A percentile compares a stretch with the other conserved stretches of the same genome.
These are phyloP conservation scores for Saccostrea echinata DNA, from an alignment of 1,140 invertebrate genomes.

Conservation along the genomic window DNA sequence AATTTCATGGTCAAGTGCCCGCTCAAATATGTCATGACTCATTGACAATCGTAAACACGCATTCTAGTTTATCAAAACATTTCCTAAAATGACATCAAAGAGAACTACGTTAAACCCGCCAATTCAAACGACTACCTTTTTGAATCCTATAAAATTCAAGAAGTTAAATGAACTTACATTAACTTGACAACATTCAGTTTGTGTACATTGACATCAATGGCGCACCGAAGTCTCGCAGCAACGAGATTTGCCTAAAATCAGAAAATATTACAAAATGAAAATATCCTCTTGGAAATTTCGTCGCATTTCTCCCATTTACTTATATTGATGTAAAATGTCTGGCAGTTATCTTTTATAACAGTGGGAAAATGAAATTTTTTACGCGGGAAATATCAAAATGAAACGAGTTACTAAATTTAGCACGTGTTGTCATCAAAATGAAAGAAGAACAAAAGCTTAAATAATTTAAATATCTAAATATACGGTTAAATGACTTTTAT, in stretches of 20 bases:
- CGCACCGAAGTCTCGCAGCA: conserved; percentile 34
- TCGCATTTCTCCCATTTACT: too few species aligned
- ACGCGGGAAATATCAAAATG: not conserved
- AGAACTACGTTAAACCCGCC: not conserved
- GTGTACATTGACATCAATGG: conserved; percentile 60
- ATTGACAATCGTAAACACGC: not conserved
- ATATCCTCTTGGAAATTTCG: too few species aligned
- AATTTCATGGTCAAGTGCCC: not conserved
- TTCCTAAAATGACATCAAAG: not conserved
- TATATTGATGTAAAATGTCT: too few species aligned
- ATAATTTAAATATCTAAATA: not conserved
- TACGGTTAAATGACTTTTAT: conserved; percentile 51
- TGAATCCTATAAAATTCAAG: not conserved
- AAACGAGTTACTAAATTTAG: not conserved
- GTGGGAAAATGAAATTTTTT: not conserved
- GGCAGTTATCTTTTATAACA: too few species aligned
- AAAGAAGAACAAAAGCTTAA: not conserved
- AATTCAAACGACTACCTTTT: not conserved
- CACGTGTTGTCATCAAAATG: conserved; percentile 23
- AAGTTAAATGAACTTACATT: not conserved
- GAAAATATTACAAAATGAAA: too few species aligned
- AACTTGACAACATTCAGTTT: conserved; percentile 64
- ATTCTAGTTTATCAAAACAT: not conserved
- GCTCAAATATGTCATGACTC: not conserved
- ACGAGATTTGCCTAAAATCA: conserved; percentile 22